Evolutionary conservation across 2,888 invertebrate genomes (phyloP), one percentile per base, ranked within the genome.

Genomic region (Octodonta nipae): DNA sequence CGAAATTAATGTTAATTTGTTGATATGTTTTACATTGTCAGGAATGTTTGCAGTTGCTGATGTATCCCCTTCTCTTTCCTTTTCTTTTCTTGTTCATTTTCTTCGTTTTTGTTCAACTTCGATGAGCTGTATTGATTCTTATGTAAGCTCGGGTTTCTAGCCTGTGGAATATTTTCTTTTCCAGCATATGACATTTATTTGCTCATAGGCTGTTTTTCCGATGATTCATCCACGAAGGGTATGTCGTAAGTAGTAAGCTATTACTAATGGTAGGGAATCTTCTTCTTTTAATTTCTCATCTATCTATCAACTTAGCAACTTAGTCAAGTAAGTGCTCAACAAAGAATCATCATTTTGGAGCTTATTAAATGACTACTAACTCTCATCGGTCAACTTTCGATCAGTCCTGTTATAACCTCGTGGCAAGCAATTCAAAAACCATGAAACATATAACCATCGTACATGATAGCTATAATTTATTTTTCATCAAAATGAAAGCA

Each of bases 261-360:
- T 26, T 11, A 43, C 38, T 10, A 64, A 60, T 36, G 64, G 61
- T 37, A 64, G 79, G 71, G 51, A 79, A 61, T 51, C 77, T 75
- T 49, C 75, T 63, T 84, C 70, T 61, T 86, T 48, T 28, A 55
- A 38, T 42, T 54, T 86, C 55, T 81, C 78, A 60, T 87, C 86
- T 63, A 86, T 77, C 37, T n/a, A n/a, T n/a, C n/a, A n/a, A n/a
- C n/a, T n/a, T n/a, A n/a, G n/a, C n/a, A n/a, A n/a, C n/a, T n/a
- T n/a, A n/a, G n/a, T n/a, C n/a, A n/a, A n/a, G n/a, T n/a, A n/a
- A n/a, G n/a, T n/a, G n/a, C n/a, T n/a, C n/a, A n/a, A n/a, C n/a
- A n/a, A n/a, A n/a, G n/a, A n/a, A n/a, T n/a, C n/a, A n/a, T n/a
- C n/a, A n/a, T n/a, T n/a, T n/a, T n/a, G n/a, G n/a, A n/a, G n/a